Evolutionary conservation across 53 echinoderm and acorn worm species (phyloP).

Genomic region (Apostichopus leukothele): DNA sequence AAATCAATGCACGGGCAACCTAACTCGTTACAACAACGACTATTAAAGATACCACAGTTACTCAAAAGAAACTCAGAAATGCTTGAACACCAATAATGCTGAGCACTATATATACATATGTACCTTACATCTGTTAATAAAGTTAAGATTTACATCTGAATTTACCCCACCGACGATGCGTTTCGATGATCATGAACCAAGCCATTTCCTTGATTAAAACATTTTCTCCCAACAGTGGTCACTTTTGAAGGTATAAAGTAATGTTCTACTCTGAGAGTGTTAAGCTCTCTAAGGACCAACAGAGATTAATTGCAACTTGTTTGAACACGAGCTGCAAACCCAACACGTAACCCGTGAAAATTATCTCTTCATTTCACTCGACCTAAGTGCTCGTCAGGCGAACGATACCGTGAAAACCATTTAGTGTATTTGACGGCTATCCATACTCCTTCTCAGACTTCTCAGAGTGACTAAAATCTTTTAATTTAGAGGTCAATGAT

Average conservation of each 20-base stretch:
- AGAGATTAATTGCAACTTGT: not conserved
- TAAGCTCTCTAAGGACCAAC: not conserved
- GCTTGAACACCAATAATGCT: too few species aligned
- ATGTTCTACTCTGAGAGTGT: not conserved
- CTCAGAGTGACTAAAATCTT: too few species aligned
- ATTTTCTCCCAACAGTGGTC: not conserved
- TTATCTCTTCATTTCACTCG: not conserved
- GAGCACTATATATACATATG: too few species aligned
- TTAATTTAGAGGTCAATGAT: too few species aligned
- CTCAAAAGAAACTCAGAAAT: too few species aligned
- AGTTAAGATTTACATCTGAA: not conserved
- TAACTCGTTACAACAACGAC: too few species aligned
- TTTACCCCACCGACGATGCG: too few species aligned
- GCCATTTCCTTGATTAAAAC: not conserved
- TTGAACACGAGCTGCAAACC: not conserved
- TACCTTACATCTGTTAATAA: not conserved
- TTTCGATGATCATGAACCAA: not conserved
- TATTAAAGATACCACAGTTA: too few species aligned
- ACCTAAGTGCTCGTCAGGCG: not conserved
- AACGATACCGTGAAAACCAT: not conserved
- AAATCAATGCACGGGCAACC: too few species aligned
- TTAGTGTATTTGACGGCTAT: too few species aligned
- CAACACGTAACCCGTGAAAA: not conserved
- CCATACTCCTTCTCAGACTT: too few species aligned
- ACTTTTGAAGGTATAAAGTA: not conserved